Evolutionary conservation across 2,113 vertebrate genomes (phyloP).

Genomic region (Myrmecobius fasciatus): DNA sequence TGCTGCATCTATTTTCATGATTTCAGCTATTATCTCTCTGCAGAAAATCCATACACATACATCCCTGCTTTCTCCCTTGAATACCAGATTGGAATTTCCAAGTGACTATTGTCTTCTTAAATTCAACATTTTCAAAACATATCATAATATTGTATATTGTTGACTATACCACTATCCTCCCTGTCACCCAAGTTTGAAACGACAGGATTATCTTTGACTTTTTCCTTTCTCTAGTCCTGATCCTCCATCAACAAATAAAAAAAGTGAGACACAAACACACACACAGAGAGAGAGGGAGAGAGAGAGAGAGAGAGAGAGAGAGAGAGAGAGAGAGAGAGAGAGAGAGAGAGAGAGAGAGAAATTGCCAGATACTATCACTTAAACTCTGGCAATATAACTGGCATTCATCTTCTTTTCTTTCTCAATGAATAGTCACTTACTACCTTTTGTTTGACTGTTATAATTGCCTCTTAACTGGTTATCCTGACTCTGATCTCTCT

Average conservation of each 20-base stretch:
- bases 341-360: background rate
- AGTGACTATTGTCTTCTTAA: background rate
- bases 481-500: background rate
- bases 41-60: background rate
- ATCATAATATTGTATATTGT: background rate
- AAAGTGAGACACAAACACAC: no score
- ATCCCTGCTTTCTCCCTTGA: background rate
- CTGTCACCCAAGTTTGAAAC: background rate
- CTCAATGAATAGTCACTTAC: background rate
- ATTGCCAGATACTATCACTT: background rate
- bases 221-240: background rate
- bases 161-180: background rate
- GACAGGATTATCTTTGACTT: background rate
- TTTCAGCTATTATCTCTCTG: background rate
- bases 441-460: background rate
- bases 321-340: no score
- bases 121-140: background rate
- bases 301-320: no score
- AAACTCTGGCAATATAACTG: background rate
- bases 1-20: background rate
- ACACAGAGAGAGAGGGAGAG: no score
- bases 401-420: background rate
- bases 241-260: background rate
- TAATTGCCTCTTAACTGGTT: background rate
- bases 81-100: background rate